A percentile compares a stretch with the other conserved stretches of the same genome.
These are phyloP conservation scores for Platycheirus rosarum DNA, from an alignment of 2,888 invertebrate species.

Conservation along the genomic window DNA sequence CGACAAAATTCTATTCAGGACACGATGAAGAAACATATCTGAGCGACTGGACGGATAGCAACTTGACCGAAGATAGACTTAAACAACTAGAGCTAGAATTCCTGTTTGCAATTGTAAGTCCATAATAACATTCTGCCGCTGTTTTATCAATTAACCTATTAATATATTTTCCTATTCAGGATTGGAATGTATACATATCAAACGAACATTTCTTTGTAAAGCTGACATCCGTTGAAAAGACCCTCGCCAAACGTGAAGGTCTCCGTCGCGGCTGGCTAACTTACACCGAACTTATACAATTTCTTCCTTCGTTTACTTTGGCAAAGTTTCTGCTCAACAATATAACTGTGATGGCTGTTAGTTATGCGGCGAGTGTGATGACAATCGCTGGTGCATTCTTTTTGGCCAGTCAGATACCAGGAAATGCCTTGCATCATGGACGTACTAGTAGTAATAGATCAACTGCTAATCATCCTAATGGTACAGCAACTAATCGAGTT, in stretches of 20 bases:
- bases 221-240: conserved; percentile 87
- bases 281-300: conserved; percentile 88
- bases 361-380: conserved; percentile 82
- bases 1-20: conserved; percentile 97
- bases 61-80: conserved; percentile 88
- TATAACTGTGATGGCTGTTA: conserved; percentile 80
- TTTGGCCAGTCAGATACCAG: conserved; percentile 84
- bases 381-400: conserved; percentile 83
- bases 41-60: conserved; percentile 96
- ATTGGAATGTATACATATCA: conserved; percentile 93
- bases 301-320: conserved; percentile 80
- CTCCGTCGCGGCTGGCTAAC: conserved; percentile 90
- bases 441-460: conserved; percentile 59
- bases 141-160: not conserved
- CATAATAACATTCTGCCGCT: not conserved
- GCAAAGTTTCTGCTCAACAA: conserved; percentile 80
- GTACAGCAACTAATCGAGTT: conserved; percentile 35
- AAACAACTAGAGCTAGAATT: conserved; percentile 94
- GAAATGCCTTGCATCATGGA: conserved; percentile 81
- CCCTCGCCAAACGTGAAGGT: conserved; percentile 89
- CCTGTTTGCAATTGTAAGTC: conserved; percentile 93
- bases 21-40: conserved; percentile 93
- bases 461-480: conserved; percentile 1
- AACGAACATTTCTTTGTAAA: conserved; percentile 89
- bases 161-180: conserved; percentile 81